Base-by-base conservation (phyloP, 2,888 invertebrate genomes). In the Hedychridium roseum region DNA sequence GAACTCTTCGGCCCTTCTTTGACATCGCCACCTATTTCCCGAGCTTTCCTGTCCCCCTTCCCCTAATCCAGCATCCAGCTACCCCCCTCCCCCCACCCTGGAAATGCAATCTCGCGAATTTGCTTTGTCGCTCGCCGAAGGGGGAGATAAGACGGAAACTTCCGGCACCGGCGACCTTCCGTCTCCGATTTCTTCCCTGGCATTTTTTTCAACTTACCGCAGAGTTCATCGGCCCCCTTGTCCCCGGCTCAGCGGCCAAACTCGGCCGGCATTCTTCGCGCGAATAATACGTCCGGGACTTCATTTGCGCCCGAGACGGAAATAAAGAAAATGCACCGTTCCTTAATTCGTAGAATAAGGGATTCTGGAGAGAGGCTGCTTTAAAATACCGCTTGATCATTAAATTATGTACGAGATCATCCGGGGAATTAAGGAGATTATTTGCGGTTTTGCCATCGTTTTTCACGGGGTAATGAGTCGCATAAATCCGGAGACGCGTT, bases 61-160 rank as follows among this genome's bases (percentile, higher is more conserved):
- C 17, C 27, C 35, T 39, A 39, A 39, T 39, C 39, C 39, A 20
- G 11, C 45, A 40, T 34, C 28, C 43, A 44, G 18, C 20, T 35
- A 9, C 16, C 17, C 1, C 35, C 14, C 23, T 28, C 39, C 12
- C 27, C 38, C 35, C 27, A 30, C 48, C 46, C 43, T 59, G 54
- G 64, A 68, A 64, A 66, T 59, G 64, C 64, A 68, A 70, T 70
- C 68, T 71, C 63, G 60, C 62, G 66, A 71, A 70, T 71, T 68
- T 64, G 64, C 66, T 70, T 68, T 69, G 64, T 64, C 41, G 12
- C 48, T 47, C 56, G 37, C 36, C 49, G 47, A 30, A 17, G n/a
- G 15, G 28, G 28, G 28, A n/a, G 17, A 23, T 16, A 54, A 42
- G 44, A 39, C 36, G 45, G 40, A 45, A 43, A 54, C 47, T 47